phyloP scores from a whole-genome alignment of 2,888 invertebrate species.

The Myopa testacea region DNA sequence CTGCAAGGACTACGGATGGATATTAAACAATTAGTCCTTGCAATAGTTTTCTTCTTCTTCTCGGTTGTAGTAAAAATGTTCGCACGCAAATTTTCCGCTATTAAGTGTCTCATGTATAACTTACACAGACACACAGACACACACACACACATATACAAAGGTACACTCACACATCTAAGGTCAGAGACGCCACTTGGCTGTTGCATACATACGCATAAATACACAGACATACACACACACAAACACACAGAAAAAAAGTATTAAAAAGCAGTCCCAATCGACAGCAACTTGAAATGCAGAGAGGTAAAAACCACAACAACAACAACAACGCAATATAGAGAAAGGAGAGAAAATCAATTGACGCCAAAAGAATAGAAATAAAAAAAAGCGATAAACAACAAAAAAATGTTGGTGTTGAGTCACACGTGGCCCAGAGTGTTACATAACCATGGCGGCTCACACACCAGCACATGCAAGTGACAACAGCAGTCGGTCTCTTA shows the following conservation, averaged over 20 bases:
- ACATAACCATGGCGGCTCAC: background rate
- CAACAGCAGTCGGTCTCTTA: background rate
- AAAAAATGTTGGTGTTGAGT: conserved; percentile 19
- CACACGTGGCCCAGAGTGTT: conserved; percentile 13
- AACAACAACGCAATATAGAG: background rate
- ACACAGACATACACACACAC: too few relatives aligned
- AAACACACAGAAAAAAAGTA: background rate
- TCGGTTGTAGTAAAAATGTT: conserved; percentile 33
- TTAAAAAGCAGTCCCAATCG: background rate
- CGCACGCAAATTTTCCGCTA: conserved; percentile 45
- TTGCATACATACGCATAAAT: background rate
- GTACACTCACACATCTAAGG: conserved; percentile 23
- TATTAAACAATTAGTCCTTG: conserved; percentile 14
- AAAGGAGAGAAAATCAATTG: conserved; percentile 30
- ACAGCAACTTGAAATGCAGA: background rate
- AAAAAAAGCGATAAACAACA: conserved; percentile 3
- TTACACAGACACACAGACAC: conserved; percentile 31
- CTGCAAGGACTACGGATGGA: conserved; percentile 12
- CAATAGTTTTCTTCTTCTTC: background rate
- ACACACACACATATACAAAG: conserved; percentile 31
- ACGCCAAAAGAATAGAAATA: conserved; percentile 15
- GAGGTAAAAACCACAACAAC: background rate
- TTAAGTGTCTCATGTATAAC: conserved; percentile 43
- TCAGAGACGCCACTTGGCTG: conserved; percentile 27
- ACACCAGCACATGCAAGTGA: background rate